phyloP scores from a whole-genome alignment of 2,888 invertebrate species.

The Embidobia sp. region DNA sequence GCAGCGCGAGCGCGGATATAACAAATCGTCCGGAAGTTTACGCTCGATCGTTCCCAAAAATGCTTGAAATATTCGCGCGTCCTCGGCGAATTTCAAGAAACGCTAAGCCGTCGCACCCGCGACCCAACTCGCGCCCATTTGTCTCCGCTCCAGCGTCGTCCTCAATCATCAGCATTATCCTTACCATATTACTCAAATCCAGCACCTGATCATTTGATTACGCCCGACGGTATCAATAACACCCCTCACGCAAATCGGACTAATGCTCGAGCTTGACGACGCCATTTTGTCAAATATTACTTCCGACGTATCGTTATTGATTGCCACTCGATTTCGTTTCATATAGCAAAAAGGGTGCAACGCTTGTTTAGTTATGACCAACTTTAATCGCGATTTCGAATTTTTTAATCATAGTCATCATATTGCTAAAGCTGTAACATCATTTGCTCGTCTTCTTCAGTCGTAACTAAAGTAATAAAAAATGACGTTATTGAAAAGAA shows the following conservation, averaged over 20 bases:
- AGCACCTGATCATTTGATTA: constrained; percentile 9
- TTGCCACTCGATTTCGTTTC: no score
- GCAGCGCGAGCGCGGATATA: constrained; percentile 67
- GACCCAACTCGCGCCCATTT: constrained; percentile 40
- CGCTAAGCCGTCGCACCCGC: constrained; percentile 30
- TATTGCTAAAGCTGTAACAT: no score
- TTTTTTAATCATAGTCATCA: no score
- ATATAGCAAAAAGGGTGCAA: no score
- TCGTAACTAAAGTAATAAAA: no score
- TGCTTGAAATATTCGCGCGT: constrained; percentile 60
- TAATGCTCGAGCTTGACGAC: no score
- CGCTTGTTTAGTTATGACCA: no score
- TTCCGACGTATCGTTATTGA: no score
- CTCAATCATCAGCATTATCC: constrained; percentile 46
- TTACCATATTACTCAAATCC: constrained; percentile 46
- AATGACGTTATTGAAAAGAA: no score
- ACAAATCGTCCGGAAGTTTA: constrained; percentile 78
- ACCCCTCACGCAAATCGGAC: constrained; percentile 3
- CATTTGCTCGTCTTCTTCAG: no score
- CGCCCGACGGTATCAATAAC: constrained; percentile 18
- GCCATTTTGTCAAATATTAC: no score
- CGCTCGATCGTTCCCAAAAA: constrained; percentile 68
- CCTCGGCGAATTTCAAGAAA: constrained; percentile 47
- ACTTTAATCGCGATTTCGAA: no score
- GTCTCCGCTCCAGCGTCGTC: constrained; percentile 22